Base-by-base conservation (phyloP, 1,140 invertebrate species). In the Oedothorax gibbosus region DNA sequence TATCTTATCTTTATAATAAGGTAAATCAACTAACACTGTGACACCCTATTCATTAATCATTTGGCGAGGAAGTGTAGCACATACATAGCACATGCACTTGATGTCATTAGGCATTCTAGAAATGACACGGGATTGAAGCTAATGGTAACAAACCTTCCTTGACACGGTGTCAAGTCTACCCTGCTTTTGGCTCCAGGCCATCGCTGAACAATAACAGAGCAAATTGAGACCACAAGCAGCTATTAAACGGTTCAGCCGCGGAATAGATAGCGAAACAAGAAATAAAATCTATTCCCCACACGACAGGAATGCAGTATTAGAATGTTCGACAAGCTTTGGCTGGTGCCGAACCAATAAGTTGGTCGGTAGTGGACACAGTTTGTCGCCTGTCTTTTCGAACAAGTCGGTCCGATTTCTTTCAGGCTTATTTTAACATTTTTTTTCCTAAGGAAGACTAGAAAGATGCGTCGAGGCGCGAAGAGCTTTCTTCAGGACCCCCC, bases 291-390 rank as follows among this genome's bases (percentile, higher is more conserved):
- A 12, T 7, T 49, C 65, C 65, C 14, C 35, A 11, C 65, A 51
- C 7, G 18, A 50, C 35, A 73, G 15, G 65, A 81, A 51, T 72
- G 35, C 56, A 35, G 18, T 57, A 53, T 69, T 15, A 6, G 15
- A 53, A 60, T 72, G 57, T 72, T 82, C 79, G 56, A 82, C 79
- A 82, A 72, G 49, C 35, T 35, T 35, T 35, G 35, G 35, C 35
- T 35, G 35, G 35, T 35, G 35, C 35, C 35, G 35, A 35, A 35
- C 35, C 35, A 35, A 35, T 35, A 35, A 35, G 35, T 35, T 35
- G 35, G 35, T 65, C 21, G 65, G 78, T 81, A 18, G 14, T 35
- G 64, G 60, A 57, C 51, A 50, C 35, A 71, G 21, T 57, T 60
- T 56, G 18, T 20, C 69, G n/a, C 68, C 18, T 53, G 35, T 73